Conservation (phyloP, 1,140 invertebrate genomes). For the Pseudomyrmex gracilis region DNA sequence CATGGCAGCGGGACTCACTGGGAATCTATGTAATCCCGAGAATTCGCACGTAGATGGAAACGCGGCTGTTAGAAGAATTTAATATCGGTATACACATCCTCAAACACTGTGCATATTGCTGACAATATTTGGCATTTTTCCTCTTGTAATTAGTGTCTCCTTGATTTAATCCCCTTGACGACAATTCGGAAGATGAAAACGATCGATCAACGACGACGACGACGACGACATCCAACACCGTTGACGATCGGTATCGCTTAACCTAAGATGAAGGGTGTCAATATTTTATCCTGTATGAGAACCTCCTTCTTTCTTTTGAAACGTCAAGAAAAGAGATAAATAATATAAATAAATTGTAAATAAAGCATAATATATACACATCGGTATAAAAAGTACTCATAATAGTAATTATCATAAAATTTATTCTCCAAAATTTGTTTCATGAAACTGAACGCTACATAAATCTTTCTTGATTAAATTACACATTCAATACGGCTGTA, state of each 20-base stretch:
- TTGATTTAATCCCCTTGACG: slow-evolving; percentile 48
- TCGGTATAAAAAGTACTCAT: not conserved
- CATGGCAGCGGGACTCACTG: slow-evolving; percentile 6
- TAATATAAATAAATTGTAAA: slow-evolving; percentile 1
- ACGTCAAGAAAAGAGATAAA: not conserved
- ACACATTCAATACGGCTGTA: no score
- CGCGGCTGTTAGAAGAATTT: slow-evolving; percentile 68
- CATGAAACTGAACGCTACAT: not conserved
- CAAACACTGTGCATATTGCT: slow-evolving; percentile 43
- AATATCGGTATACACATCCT: slow-evolving; percentile 62
- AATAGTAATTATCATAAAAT: not conserved
- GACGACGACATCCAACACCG: slow-evolving; percentile 16
- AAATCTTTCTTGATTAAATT: not conserved
- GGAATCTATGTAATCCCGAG: slow-evolving; percentile 53
- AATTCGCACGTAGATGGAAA: slow-evolving; percentile 47
- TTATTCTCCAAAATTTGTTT: not conserved
- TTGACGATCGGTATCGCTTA: slow-evolving; percentile 38
- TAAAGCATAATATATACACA: not conserved
- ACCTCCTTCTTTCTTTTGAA: not conserved
- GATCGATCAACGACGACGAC: slow-evolving; percentile 45
- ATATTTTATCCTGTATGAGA: slow-evolving; percentile 27
- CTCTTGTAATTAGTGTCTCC: slow-evolving; percentile 41
- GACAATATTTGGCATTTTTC: slow-evolving; percentile 39
- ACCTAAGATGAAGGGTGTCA: slow-evolving; percentile 28
- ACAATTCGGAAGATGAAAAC: slow-evolving; percentile 29